These are phyloP conservation scores for Cichlasoma orientale DNA, from an alignment of 2,797 vertebrate species.

Conservation along the genomic window DNA sequence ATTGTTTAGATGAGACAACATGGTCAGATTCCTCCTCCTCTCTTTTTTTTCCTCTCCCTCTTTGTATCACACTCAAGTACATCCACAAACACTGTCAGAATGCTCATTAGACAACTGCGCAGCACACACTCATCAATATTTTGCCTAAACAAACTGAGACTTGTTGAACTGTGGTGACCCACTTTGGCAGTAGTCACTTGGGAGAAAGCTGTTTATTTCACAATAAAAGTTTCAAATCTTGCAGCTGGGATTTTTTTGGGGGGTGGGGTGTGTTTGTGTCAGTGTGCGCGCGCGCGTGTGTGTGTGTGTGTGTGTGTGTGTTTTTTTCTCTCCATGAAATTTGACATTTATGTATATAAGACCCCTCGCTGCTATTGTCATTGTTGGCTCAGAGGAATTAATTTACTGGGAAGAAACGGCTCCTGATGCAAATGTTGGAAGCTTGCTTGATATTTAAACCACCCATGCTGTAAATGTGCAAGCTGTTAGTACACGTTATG, in stretches of 20 bases:
- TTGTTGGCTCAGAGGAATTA: conserved; percentile 16
- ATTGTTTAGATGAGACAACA: background rate
- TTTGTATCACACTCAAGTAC: background rate
- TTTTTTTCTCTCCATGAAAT: background rate
- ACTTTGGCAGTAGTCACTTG: conserved; percentile 8
- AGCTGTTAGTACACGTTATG: conserved; percentile 32
- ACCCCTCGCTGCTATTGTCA: background rate
- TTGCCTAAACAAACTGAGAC: conserved; percentile 30
- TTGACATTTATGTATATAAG: conserved; percentile 5
- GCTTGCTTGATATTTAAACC: conserved; percentile 35
- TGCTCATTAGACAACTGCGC: conserved; percentile 25
- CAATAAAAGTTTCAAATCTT: background rate
- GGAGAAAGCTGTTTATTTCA: background rate
- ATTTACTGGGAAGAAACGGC: conserved; percentile 18
- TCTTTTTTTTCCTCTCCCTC: background rate
- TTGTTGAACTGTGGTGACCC: background rate
- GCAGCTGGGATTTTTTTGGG: background rate
- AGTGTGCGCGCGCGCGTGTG: too few relatives aligned
- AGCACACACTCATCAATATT: conserved; percentile 8
- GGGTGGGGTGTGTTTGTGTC: too few relatives aligned
- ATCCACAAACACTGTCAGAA: conserved; percentile 1
- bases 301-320: too few relatives aligned
- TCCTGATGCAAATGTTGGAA: conserved; percentile 23
- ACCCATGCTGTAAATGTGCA: conserved; percentile 48
- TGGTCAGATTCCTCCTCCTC: background rate